Conservation (phyloP, 1,140 invertebrate genomes). For the Steinernema khuongi region DNA sequence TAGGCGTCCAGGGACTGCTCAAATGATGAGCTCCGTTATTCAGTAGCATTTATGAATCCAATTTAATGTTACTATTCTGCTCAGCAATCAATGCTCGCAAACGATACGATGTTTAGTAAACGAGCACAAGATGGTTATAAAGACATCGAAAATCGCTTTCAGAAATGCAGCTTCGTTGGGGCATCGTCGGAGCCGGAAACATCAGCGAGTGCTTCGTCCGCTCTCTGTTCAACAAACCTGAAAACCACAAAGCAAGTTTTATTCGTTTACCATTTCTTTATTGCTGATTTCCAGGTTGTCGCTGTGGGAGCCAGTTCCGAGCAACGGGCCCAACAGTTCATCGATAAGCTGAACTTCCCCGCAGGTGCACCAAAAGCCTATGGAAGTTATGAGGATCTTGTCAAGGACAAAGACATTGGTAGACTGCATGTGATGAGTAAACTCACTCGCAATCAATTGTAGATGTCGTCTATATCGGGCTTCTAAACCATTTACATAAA, state of each 20-base stretch:
- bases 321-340: neutral
- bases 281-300: neutral
- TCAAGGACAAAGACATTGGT: neutral
- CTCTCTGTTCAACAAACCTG: neutral
- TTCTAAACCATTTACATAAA: neutral
- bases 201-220: neutral
- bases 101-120: no score
- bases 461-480: neutral
- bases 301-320: neutral
- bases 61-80: no score
- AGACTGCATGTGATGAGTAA: neutral
- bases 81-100: no score
- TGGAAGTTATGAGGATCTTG: neutral
- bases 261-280: neutral
- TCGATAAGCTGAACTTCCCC: neutral
- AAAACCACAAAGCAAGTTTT: neutral
- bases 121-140: no score
- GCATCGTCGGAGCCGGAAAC: neutral
- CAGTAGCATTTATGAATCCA: neutral
- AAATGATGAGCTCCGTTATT: no score
- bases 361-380: neutral
- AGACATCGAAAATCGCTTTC: neutral
- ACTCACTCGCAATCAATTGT: neutral
- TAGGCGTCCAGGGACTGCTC: no score
- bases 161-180: conserved; percentile 15